phyloP scores from a whole-genome alignment of 2,888 invertebrate species.

The Hanleya hanleyi region DNA sequence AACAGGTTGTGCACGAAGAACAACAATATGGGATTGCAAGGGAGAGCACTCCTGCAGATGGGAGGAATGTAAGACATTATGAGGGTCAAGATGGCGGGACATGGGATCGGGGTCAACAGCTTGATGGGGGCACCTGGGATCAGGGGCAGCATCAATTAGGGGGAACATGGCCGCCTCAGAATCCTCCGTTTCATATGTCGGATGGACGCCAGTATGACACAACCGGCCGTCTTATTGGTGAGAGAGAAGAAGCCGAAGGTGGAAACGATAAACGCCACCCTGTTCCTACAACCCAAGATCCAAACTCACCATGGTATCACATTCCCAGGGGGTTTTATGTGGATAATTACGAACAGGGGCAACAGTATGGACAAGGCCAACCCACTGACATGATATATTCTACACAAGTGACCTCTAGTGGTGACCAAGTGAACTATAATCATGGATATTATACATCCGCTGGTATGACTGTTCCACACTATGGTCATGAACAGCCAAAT shows the following conservation, averaged over 20 bases:
- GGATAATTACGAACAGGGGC: background rate
- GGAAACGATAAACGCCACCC: slow-evolving; percentile 27
- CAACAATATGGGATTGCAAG: background rate
- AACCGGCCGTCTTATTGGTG: slow-evolving; percentile 18
- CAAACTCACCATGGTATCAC: background rate
- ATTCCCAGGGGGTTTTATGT: slow-evolving; percentile 8
- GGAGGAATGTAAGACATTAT: too few relatives aligned
- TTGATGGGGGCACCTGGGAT: background rate
- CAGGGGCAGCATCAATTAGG: background rate
- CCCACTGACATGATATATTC: too few relatives aligned
- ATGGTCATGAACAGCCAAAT: background rate
- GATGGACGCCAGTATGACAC: slow-evolving; percentile 36
- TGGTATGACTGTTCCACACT: background rate
- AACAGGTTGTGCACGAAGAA: background rate
- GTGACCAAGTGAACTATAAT: too few relatives aligned
- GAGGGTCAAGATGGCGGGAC: background rate
- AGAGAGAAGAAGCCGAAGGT: slow-evolving; percentile 44
- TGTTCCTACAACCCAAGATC: background rate
- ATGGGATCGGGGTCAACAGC: background rate
- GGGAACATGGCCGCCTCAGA: too few relatives aligned
- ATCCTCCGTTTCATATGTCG: too few relatives aligned
- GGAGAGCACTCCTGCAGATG: too few relatives aligned
- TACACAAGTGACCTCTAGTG: too few relatives aligned
- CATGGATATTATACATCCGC: background rate
- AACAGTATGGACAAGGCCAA: too few relatives aligned